Base-by-base conservation (phyloP, 2,888 invertebrate species). In the Tetramorium bicarinatum region DNA sequence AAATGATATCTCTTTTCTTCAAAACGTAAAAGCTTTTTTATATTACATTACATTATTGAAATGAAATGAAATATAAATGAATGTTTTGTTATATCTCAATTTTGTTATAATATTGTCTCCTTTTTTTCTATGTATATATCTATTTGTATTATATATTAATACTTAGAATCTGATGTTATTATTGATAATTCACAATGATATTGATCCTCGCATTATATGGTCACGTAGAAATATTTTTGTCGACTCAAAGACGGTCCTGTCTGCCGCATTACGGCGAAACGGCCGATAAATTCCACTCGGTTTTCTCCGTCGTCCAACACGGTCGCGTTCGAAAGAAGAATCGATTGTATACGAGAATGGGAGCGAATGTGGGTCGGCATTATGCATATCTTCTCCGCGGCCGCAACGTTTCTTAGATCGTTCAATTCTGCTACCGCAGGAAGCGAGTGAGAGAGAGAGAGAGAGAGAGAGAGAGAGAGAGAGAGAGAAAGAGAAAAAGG, bases 291-390 rank as follows among this genome's bases (percentile, higher is more conserved):
- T 79, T 71, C 38, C 38, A 21, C 18, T 61, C 59, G 18, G 69
- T 69, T 59, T 71, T 44, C 71, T 18, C 13, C 41, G 54, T 11
- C 47, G 25, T 71, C 34, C 21, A 67, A 59, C 34, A 59, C 59
- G 79, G 11, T 54, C 15, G 77, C 66, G 25, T 56, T 67, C 67
- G 67, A 54, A 77, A 77, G 79, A 79, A 59, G 59, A 79, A 71
- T 79, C 79, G 76, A 82, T 82, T 67, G 76, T 67, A 76, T 66
- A 66, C 25, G 49, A 75, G 76, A 82, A 74, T 71, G 44, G 25
- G 61, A 29, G 62, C 71, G 21, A 76, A 82, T 82, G 82, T 82
- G 38, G 76, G 76, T 76, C 66, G 76, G 15, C 18, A 21, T 38
- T 47, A 34, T 74, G 66, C 75, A 76, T 76, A 74, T 82, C 75